Base-by-base conservation (phyloP, 1,140 invertebrate species). In the Drosophila virilis region DNA sequence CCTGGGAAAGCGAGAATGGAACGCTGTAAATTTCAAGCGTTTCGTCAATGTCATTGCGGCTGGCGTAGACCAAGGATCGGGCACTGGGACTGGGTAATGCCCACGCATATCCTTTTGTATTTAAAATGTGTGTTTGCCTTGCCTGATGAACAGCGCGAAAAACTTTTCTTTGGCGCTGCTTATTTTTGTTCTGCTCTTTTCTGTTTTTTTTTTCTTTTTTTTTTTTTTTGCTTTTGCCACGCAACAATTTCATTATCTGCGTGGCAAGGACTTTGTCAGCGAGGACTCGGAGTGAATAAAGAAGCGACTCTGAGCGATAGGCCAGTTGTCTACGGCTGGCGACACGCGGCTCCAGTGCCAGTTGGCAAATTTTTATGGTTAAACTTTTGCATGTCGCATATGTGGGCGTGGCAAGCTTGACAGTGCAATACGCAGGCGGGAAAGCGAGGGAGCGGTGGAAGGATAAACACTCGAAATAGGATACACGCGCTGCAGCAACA, bases 91-190 rank as follows among this genome's bases (percentile, higher is more conserved):
- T 37, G 28, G 28, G 12, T 43, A 50, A 40, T 79, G 76, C 84
- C 83, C 83, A 86, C 83, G 84, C 83, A 86, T 89, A 88, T 86
- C 79, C 83, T 86, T 89, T 86, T 89, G 83, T 86, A 88, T 86
- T 86, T 86, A 86, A 86, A 86, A 88, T 86, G 83, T 86, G 86
- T 82, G 83, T 86, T 86, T 82, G 83, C 83, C 76, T 82, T 71
- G 82, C 72, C 55, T 83, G 80, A 83, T 83, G 80, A 82, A 83
- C 75, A 81, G 64, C 58, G 65, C 59, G 62, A 78, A 85, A 86
- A 85, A 86, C 73, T 85, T 86, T 84, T 82, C 61, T 32, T 37
- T 33, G 28, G 32, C 52, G 54, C 51, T 48, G 54, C 22, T 55
- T 46, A 37, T 61, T 62, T 68, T 65, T 51, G 32, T 50, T n/a